phyloP scores from a whole-genome alignment of 2,888 invertebrate species.

The Hemaris fuciformis region DNA sequence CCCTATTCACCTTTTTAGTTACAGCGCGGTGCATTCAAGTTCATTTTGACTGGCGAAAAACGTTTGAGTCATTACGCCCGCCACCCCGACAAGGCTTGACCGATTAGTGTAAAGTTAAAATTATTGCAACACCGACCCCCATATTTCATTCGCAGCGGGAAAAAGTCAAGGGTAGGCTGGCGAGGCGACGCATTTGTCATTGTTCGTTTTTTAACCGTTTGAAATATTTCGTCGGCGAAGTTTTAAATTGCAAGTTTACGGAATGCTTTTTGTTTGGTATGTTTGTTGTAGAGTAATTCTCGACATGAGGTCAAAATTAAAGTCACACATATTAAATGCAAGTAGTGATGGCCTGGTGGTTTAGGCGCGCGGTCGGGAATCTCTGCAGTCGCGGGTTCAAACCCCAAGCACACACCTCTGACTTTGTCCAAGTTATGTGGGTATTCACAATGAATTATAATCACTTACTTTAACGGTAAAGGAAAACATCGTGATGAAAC shows the following conservation, averaged over 20 bases:
- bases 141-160: slow-evolving; percentile 32
- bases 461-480: too few species aligned
- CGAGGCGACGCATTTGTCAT: slow-evolving; percentile 16
- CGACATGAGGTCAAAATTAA: too few species aligned
- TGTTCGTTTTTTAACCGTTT: slow-evolving; percentile 20
- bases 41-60: neutral
- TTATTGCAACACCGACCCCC: slow-evolving; percentile 40
- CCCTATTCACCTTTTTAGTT: neutral
- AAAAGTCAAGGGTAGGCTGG: neutral
- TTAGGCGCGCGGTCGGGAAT: too few species aligned
- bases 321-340: too few species aligned
- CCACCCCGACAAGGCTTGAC: slow-evolving; percentile 17
- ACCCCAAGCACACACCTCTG: too few species aligned
- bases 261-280: neutral
- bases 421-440: too few species aligned
- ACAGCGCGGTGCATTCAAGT: neutral
- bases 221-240: slow-evolving; percentile 9
- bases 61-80: neutral
- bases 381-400: too few species aligned
- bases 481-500: too few species aligned
- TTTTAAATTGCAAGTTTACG: slow-evolving; percentile 1
- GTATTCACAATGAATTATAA: too few species aligned
- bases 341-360: too few species aligned
- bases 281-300: neutral
- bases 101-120: slow-evolving; percentile 54